phyloP scores from a whole-genome alignment of 2,888 invertebrate genomes.

The Phoronis australis region DNA sequence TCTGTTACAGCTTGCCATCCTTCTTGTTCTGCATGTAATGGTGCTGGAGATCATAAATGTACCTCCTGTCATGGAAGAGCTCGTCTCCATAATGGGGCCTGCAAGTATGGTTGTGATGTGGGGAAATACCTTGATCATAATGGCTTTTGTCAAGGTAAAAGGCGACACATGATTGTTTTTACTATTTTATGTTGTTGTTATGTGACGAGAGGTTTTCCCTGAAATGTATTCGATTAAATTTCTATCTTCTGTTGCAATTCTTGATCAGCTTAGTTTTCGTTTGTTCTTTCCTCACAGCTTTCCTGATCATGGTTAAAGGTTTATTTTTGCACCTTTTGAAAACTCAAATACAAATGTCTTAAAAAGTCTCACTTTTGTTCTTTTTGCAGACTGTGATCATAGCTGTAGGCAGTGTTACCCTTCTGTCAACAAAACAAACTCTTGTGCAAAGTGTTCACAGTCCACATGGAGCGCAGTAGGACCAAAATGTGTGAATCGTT shows the following conservation, averaged over 20 bases:
- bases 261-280: too few relatives aligned
- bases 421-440: slow-evolving; percentile 13
- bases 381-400: slow-evolving; percentile 20
- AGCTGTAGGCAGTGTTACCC: slow-evolving; percentile 27
- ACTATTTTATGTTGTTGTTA: too few relatives aligned
- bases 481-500: slow-evolving; percentile 21
- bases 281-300: too few relatives aligned
- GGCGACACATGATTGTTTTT: too few relatives aligned
- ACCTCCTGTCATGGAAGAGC: slow-evolving; percentile 25
- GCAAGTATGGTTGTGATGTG: slow-evolving; percentile 17
- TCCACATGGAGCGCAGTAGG: slow-evolving; percentile 20
- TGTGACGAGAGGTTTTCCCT: too few relatives aligned
- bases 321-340: too few relatives aligned
- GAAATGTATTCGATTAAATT: too few relatives aligned
- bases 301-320: too few relatives aligned
- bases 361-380: too few relatives aligned
- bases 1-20: slow-evolving; percentile 30
- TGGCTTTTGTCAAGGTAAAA: slow-evolving; percentile 24
- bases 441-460: slow-evolving; percentile 23
- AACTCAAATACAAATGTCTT: too few relatives aligned
- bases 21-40: slow-evolving; percentile 29
- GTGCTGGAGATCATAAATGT: slow-evolving; percentile 24
- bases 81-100: slow-evolving; percentile 14
- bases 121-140: slow-evolving; percentile 19
- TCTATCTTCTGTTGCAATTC: too few relatives aligned